phyloP scores from a whole-genome alignment of 2,888 invertebrate species.

The Drosophila subsilvestris region DNA sequence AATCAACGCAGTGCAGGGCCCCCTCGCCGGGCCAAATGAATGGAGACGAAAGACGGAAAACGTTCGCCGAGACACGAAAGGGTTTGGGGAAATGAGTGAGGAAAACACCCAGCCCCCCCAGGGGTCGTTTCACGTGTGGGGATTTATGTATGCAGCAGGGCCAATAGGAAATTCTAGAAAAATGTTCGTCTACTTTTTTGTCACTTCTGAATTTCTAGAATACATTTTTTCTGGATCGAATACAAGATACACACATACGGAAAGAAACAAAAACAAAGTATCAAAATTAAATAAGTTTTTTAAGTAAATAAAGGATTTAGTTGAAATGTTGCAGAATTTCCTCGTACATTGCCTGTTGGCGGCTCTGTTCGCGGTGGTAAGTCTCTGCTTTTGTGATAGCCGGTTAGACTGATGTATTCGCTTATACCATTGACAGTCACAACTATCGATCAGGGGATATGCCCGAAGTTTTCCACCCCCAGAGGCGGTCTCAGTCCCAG shows the following conservation, averaged over 20 bases:
- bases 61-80: conserved; percentile 5
- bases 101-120: neutral
- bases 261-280: no score
- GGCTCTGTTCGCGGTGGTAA: neutral
- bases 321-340: no score
- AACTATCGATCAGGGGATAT: neutral
- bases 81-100: neutral
- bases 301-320: no score
- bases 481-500: neutral
- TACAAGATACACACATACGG: no score
- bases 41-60: conserved; percentile 42
- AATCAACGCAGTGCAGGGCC: conserved; percentile 72
- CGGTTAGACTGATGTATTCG: neutral
- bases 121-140: no score
- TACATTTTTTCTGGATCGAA: no score
- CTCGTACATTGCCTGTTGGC: neutral
- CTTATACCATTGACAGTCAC: neutral
- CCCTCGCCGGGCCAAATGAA: conserved; percentile 76
- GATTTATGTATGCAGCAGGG: no score
- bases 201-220: no score
- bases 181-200: no score
- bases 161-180: no score
- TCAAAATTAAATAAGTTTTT: no score
- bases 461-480: neutral
- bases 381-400: neutral